Evolutionary conservation across 2,797 vertebrate species (phyloP).

Genomic region (Taeniopygia guttata): DNA sequence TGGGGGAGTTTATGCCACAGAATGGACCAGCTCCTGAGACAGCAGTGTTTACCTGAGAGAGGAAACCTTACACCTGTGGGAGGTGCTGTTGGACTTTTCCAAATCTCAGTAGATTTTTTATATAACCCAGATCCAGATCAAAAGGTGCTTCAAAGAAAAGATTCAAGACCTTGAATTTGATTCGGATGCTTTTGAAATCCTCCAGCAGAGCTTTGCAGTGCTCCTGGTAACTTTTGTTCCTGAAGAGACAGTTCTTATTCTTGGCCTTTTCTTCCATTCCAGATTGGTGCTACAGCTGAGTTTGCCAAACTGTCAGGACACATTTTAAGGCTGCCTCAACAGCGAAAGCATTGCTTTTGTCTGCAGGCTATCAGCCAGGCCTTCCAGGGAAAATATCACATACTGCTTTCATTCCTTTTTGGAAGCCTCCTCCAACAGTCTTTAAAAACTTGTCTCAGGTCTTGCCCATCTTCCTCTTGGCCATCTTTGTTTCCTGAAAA

Average conservation of each 20-base stretch:
- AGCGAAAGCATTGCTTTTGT: not conserved
- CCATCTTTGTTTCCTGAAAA: not conserved
- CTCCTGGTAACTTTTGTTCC: not conserved
- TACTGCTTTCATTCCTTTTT: not conserved
- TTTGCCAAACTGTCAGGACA: not conserved
- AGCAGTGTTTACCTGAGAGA: not conserved
- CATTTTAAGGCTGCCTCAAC: not conserved
- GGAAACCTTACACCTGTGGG: not conserved
- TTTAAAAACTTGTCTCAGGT: not conserved
- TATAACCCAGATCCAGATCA: not conserved
- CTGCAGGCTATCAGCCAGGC: not conserved
- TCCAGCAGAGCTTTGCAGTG: not conserved
- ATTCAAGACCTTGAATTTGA: not conserved
- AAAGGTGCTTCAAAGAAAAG: not conserved
- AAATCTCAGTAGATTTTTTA: not conserved
- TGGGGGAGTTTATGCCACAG: not conserved
- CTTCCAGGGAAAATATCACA: not conserved
- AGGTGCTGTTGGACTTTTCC: not conserved
- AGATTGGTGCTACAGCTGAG: not conserved
- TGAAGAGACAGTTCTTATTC: not conserved
- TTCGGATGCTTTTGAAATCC: not conserved
- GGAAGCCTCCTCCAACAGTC: not conserved
- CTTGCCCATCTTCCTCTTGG: not conserved
- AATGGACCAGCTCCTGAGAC: not conserved
- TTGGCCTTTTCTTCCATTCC: not conserved